Conservation (phyloP, 2,888 invertebrate genomes). For the Eupsilia transversa region DNA sequence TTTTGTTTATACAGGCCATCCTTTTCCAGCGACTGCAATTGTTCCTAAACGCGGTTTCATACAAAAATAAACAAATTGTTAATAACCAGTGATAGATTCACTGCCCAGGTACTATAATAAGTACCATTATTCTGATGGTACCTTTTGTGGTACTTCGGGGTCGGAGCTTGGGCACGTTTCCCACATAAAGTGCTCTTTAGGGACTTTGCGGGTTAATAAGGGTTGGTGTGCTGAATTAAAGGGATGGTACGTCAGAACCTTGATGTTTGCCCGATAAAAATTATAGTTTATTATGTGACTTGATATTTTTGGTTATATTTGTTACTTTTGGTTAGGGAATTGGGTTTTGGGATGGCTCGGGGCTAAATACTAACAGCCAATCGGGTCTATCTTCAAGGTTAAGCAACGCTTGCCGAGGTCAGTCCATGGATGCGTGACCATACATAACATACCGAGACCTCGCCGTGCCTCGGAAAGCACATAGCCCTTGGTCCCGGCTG, state of each 20-base stretch:
- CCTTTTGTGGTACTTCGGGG: conserved; percentile 35
- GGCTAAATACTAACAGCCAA: background rate
- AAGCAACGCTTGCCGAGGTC: background rate
- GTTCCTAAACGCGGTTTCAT: background rate
- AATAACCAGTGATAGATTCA: conserved; percentile 3
- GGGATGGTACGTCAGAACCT: conserved; percentile 38
- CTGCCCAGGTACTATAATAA: conserved; percentile 2
- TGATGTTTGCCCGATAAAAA: conserved; percentile 40
- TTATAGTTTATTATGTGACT: conserved; percentile 18
- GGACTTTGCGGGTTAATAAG: conserved; percentile 62
- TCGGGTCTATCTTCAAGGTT: background rate
- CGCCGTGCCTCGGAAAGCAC: background rate
- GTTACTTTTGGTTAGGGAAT: background rate
- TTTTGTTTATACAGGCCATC: background rate
- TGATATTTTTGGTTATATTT: background rate
- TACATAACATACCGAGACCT: background rate
- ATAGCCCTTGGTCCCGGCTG: background rate
- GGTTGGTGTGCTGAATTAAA: conserved; percentile 62
- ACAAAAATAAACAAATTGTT: background rate
- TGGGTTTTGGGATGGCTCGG: background rate
- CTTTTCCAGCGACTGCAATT: background rate
- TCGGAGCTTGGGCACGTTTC: conserved; percentile 65
- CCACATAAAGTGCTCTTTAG: conserved; percentile 65
- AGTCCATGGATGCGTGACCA: background rate
- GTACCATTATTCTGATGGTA: conserved; percentile 32